These are phyloP conservation scores for Noctua janthina DNA, from an alignment of 2,888 invertebrate species.

Conservation along the genomic window DNA sequence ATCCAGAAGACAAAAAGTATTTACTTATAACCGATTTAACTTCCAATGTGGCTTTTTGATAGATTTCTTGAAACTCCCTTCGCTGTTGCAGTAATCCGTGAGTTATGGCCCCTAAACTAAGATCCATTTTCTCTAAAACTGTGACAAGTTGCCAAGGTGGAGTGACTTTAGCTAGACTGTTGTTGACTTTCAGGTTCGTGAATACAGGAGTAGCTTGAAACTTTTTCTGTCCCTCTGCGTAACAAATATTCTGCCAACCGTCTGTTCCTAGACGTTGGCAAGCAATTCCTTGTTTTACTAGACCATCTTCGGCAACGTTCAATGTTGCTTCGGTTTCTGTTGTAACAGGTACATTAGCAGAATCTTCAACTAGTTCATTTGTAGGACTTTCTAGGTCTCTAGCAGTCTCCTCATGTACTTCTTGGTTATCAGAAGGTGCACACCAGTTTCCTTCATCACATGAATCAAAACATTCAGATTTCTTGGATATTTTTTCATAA, in stretches of 20 bases:
- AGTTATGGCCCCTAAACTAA: conserved; percentile 14
- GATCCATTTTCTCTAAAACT: conserved; percentile 20
- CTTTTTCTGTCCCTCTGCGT: conserved; percentile 1
- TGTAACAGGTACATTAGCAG: background rate
- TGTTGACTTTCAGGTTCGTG: conserved; percentile 19
- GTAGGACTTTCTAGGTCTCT: conserved; percentile 10
- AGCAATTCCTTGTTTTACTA: conserved; percentile 30
- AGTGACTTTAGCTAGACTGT: background rate
- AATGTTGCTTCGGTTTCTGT: background rate
- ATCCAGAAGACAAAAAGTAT: conserved; percentile 13
- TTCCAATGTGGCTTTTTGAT: conserved; percentile 23
- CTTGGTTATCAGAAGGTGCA: background rate
- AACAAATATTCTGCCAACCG: conserved; percentile 15
- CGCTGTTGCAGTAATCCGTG: conserved; percentile 32
- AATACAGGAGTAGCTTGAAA: conserved; percentile 24
- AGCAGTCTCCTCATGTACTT: background rate
- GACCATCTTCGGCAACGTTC: conserved; percentile 6
- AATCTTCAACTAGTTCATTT: background rate
- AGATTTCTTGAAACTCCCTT: conserved; percentile 24
- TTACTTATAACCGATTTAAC: conserved; percentile 23
- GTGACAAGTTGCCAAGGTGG: conserved; percentile 3
- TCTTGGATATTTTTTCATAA: conserved; percentile 1
- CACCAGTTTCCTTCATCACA: conserved; percentile 2
- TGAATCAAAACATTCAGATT: background rate
- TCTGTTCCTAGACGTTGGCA: conserved; percentile 32